Evolutionary conservation across 2,888 invertebrate species (phyloP).

Genomic region (Synergus gifuensis): DNA sequence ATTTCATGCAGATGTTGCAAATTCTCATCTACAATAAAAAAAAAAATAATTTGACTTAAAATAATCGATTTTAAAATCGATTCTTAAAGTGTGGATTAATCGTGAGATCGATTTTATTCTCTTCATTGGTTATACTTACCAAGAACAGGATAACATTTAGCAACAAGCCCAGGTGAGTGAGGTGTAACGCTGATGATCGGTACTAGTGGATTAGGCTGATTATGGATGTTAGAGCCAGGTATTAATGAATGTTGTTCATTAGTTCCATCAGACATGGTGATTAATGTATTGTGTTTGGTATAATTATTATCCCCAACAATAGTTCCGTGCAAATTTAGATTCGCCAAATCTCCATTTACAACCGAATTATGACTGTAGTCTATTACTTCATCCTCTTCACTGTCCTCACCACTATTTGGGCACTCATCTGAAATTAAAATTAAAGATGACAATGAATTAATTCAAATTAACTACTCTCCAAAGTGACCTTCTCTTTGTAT

Average conservation of each 20-base stretch:
- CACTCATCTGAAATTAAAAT: conserved; percentile 82
- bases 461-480: no score
- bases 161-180: conserved; percentile 86
- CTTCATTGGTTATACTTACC: conserved; percentile 71
- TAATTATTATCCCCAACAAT: conserved; percentile 65
- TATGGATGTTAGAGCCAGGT: conserved; percentile 52
- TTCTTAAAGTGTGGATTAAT: no score
- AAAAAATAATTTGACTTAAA: not conserved
- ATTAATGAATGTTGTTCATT: conserved; percentile 45
- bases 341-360: conserved; percentile 61
- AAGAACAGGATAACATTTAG: conserved; percentile 83
- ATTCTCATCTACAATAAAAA: conserved; percentile 82
- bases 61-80: no score
- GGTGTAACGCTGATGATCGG: conserved; percentile 94
- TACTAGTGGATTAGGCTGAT: conserved; percentile 80
- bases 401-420: conserved; percentile 84
- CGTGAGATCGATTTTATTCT: no score
- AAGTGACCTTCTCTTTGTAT: no score
- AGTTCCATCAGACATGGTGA: conserved; percentile 64
- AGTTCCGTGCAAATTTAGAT: conserved; percentile 66
- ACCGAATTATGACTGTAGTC: conserved; percentile 80
- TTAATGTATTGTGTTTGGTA: conserved; percentile 71
- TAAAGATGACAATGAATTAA: no score
- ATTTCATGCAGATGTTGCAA: conserved; percentile 86
- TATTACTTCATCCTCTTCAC: conserved; percentile 89